Conservation (phyloP, 1,140 invertebrate species). For the Drosophila setifemur region DNA sequence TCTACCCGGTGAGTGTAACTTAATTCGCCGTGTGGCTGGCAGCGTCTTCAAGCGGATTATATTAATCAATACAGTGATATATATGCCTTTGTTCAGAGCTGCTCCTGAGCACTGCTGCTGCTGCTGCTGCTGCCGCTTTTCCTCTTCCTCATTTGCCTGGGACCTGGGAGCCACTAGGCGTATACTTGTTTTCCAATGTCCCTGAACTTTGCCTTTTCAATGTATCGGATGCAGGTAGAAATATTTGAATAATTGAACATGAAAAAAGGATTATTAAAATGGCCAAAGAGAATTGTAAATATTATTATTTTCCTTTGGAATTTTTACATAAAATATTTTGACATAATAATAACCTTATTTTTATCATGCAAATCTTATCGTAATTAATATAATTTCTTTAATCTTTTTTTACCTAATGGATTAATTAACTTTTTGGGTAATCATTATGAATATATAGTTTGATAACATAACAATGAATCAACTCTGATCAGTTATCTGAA, state of each 20-base stretch:
- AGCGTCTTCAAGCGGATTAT: conserved; percentile 81
- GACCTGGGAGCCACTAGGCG: conserved; percentile 58
- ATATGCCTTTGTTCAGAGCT: conserved; percentile 38
- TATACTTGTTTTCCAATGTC: conserved; percentile 54
- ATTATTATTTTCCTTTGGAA: neutral
- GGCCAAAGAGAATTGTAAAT: neutral
- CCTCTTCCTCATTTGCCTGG: conserved; percentile 25
- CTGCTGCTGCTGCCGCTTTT: neutral
- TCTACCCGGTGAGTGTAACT: conserved; percentile 47
- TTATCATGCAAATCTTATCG: no score
- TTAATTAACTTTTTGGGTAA: no score
- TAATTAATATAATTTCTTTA: no score
- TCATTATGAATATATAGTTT: no score
- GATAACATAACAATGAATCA: neutral
- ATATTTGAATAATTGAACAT: neutral
- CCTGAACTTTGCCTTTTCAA: neutral
- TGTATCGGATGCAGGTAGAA: no score
- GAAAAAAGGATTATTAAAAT: no score
- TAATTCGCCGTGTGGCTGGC: conserved; percentile 56
- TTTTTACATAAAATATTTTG: no score
- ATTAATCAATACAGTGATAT: conserved; percentile 78
- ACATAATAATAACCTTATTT: no score
- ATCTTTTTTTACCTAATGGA: no score
- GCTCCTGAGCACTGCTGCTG: conserved; percentile 13
- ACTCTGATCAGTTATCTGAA: no score